These are phyloP conservation scores for Ptyas mucosa DNA, from an alignment of 2,113 vertebrate genomes.

Conservation along the genomic window DNA sequence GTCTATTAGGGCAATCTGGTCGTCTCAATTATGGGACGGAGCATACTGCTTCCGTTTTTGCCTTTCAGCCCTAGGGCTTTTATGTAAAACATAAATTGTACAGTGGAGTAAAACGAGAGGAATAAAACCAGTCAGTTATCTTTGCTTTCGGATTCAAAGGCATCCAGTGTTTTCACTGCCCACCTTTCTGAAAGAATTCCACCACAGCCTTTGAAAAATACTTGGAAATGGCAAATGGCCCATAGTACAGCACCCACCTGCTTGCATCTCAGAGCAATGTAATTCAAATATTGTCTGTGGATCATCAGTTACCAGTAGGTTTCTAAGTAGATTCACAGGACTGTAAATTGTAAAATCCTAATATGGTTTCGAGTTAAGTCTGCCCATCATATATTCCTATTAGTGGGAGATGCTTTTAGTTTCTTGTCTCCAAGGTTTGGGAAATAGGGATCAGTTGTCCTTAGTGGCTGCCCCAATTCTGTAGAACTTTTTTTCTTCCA, in stretches of 20 bases:
- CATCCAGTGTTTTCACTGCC: not conserved
- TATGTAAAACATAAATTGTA: no score
- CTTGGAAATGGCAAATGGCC: not conserved
- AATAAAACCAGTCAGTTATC: not conserved
- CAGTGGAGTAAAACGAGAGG: not conserved
- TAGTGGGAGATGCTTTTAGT: not conserved
- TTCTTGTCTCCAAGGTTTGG: not conserved
- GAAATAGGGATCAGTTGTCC: not conserved
- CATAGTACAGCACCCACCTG: not conserved
- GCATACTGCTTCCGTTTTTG: no score
- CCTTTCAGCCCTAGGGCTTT: no score
- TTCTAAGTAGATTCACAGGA: not conserved
- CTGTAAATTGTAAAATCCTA: not conserved
- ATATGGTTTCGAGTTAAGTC: not conserved
- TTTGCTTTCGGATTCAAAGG: not conserved
- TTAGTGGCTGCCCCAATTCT: not conserved
- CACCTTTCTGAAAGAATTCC: not conserved
- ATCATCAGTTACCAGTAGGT: not conserved
- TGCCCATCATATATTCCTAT: not conserved
- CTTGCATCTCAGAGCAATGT: not conserved
- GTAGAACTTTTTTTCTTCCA: not conserved
- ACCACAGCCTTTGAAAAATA: not conserved
- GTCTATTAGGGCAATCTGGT: no score
- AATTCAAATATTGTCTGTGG: not conserved
- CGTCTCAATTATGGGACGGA: no score